These are phyloP conservation scores for Iphiclides podalirius DNA, from an alignment of 2,888 invertebrate genomes.

Conservation along the genomic window DNA sequence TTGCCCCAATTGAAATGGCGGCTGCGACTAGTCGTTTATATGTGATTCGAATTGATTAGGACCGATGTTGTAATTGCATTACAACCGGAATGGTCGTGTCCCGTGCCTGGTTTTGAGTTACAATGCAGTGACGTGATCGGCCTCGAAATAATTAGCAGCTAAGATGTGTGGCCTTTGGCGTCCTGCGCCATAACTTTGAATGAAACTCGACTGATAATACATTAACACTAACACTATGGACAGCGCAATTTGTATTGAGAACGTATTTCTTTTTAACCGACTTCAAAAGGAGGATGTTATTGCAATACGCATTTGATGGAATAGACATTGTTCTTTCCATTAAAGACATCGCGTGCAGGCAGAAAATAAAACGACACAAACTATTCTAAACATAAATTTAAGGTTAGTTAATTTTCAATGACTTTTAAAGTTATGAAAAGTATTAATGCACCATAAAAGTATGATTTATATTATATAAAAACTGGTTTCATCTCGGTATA, in stretches of 20 bases:
- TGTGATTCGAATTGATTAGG: constrained; percentile 21
- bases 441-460: no score
- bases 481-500: no score
- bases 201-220: not conserved
- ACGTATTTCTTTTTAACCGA: no score
- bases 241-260: no score
- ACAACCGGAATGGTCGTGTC: not conserved
- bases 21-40: constrained; percentile 16
- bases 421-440: no score
- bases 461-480: no score
- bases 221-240: no score
- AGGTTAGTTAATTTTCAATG: no score
- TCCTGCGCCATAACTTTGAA: not conserved
- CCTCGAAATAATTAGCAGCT: constrained; percentile 2
- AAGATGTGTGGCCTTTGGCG: constrained; percentile 9
- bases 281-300: no score
- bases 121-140: not conserved
- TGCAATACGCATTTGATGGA: not conserved
- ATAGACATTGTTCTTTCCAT: not conserved
- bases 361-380: no score
- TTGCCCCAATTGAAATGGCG: constrained; percentile 3
- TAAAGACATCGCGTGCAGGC: not conserved
- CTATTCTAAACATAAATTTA: no score
- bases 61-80: not conserved
- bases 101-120: not conserved